Base-by-base conservation (phyloP, 2,113 vertebrate genomes). In the Cebidichthys violaceus region DNA sequence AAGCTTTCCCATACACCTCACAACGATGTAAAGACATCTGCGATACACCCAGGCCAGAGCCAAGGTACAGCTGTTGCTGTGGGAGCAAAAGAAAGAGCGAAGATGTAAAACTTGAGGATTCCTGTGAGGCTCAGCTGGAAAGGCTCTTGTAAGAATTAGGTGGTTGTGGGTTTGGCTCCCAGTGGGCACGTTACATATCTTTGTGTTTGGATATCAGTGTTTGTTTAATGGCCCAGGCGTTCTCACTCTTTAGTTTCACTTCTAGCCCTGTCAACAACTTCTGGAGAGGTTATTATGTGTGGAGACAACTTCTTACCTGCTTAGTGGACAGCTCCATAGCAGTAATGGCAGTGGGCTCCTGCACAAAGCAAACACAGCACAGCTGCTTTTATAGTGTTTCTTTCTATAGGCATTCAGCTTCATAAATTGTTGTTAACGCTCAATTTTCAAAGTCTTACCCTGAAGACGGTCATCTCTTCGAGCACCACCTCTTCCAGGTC, bases 301-400 rank as follows among this genome's bases (percentile, higher is more conserved):
- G 60, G 57, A 72, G 70, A 43, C 24, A n/a, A 31, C 74, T 59
- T 72, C 79, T 84, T 85, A 99, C 98, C 97, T 99, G 98, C 86
- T 99, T 99, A 55, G 98, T 99, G 65, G 98, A 99, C 90, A 99
- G 96, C 89, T 99, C 97, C 97, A 99, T 98, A n/a, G 97, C 96
- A 60, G 96, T 97, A 87, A 99, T 98, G 86, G 94, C 79, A 43
- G 96, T 96, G 14, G 98, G 96, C 80, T 99, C 98, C 98, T 99
- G 90, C 39, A 85, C 82, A 81, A 90, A 88, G 80, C 29, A 93
- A 83, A 91, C 20, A 76, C 14, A 74, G 70, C 6, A 13, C 35
- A 77, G 59, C 6, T 24, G 57, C 77, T 84, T 67, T 77, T 61
- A 4, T 2, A 0, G 37, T 41, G 24, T 24, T n/a, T 70, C 20